These are phyloP conservation scores for Tarsius wallacei DNA, from an alignment of 2,797 vertebrate genomes.

Conservation along the genomic window DNA sequence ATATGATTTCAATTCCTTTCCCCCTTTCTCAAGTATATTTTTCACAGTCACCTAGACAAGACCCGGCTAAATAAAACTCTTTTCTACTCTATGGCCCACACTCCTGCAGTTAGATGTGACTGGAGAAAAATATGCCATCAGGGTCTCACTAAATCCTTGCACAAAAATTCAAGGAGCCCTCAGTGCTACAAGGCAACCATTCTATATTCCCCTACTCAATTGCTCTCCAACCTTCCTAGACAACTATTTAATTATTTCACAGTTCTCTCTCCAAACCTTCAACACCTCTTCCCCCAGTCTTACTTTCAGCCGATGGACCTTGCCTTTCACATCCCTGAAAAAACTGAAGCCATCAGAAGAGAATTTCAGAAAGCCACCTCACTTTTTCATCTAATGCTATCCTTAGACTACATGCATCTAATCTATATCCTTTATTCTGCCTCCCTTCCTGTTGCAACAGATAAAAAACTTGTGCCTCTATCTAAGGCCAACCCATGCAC, in stretches of 20 bases:
- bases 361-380: not conserved
- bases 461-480: not conserved
- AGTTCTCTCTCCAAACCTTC: not conserved
- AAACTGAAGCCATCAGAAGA: not conserved
- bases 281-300: not conserved
- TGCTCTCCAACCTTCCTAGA: not conserved
- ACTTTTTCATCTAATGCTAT: not conserved
- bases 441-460: not conserved
- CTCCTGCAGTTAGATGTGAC: no score
- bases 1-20: not conserved
- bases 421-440: not conserved
- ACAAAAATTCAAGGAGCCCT: not conserved
- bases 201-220: not conserved
- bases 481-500: not conserved
- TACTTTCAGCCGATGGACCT: not conserved
- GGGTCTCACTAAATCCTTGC: not conserved
- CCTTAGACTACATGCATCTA: no score
- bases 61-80: not conserved
- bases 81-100: not conserved
- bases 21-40: not conserved
- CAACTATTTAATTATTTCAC: not conserved
- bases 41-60: not conserved
- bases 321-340: not conserved
- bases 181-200: not conserved
- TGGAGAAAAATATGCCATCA: not conserved